These are phyloP conservation scores for Aix galericulata DNA, from an alignment of 2,113 vertebrate species.

Conservation along the genomic window DNA sequence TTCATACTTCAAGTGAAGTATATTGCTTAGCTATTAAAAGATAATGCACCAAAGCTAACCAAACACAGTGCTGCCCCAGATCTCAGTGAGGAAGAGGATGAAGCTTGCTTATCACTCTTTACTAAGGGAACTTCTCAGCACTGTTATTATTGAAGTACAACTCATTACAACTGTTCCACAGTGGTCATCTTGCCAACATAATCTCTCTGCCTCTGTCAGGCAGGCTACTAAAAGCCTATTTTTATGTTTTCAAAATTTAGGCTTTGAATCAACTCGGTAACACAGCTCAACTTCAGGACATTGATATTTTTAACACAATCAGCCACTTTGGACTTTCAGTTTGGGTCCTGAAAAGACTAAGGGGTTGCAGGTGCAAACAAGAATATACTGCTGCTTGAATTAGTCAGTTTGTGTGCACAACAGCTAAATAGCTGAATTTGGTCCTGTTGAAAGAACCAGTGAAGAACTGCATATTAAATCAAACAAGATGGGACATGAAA, in stretches of 20 bases:
- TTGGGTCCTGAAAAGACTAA: neutral
- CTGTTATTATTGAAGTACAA: slow-evolving; percentile 39
- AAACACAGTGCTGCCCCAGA: slow-evolving; percentile 13
- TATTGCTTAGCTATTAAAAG: slow-evolving; percentile 23
- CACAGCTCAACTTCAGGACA: slow-evolving; percentile 14
- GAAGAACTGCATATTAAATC: neutral
- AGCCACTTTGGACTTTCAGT: neutral
- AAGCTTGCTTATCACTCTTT: slow-evolving; percentile 26
- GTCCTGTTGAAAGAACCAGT: neutral
- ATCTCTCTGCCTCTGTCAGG: slow-evolving; percentile 55
- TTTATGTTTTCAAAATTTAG: slow-evolving; percentile 58
- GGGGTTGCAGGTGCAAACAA: neutral
- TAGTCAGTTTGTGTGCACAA: neutral
- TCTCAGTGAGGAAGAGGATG: neutral
- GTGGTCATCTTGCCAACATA: slow-evolving; percentile 48
- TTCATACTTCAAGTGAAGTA: slow-evolving; percentile 15
- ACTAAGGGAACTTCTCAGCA: slow-evolving; percentile 42
- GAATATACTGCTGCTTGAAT: neutral
- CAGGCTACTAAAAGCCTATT: slow-evolving; percentile 56
- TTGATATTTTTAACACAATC: neutral
- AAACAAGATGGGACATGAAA: neutral
- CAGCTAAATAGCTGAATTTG: neutral
- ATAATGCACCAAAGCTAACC: slow-evolving; percentile 10
- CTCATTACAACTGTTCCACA: slow-evolving; percentile 60
- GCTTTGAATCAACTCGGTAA: slow-evolving; percentile 29